phyloP scores from a whole-genome alignment of 2,113 vertebrate genomes.

The Mustela nigripes region DNA sequence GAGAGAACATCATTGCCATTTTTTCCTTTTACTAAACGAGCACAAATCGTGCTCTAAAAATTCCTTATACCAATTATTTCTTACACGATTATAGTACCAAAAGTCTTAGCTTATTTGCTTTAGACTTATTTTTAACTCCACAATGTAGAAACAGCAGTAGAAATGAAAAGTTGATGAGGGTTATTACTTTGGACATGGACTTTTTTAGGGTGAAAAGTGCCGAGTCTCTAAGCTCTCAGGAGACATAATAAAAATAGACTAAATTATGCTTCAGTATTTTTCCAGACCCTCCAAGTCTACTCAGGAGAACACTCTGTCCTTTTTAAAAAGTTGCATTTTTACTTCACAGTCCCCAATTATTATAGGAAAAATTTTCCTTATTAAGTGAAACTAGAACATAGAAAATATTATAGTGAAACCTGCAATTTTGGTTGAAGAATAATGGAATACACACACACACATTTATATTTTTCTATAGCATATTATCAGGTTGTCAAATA shows the following conservation, averaged over 20 bases:
- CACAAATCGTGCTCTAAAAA: background rate
- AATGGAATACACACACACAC: background rate
- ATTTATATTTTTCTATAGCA: background rate
- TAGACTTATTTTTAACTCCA: conserved; percentile 51
- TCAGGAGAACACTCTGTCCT: background rate
- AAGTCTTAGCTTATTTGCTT: background rate
- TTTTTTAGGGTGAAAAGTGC: background rate
- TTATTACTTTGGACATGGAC: conserved; percentile 42
- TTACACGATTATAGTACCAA: background rate
- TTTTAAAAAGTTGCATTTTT: conserved; percentile 1
- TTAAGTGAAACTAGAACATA: background rate
- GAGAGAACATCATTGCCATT: background rate
- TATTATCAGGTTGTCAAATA: background rate
- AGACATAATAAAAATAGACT: conserved; percentile 61
- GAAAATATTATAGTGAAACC: background rate
- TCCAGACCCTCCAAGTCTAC: background rate
- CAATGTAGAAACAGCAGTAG: background rate
- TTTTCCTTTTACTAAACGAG: background rate
- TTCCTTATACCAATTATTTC: background rate
- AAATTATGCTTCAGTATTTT: conserved; percentile 39
- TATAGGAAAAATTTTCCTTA: conserved; percentile 14
- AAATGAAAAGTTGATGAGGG: conserved; percentile 41
- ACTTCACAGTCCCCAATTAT: background rate
- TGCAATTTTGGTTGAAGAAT: background rate
- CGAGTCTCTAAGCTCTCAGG: background rate